These are phyloP conservation scores for Agrotis exclamationis DNA, from an alignment of 2,888 invertebrate genomes.

Conservation along the genomic window DNA sequence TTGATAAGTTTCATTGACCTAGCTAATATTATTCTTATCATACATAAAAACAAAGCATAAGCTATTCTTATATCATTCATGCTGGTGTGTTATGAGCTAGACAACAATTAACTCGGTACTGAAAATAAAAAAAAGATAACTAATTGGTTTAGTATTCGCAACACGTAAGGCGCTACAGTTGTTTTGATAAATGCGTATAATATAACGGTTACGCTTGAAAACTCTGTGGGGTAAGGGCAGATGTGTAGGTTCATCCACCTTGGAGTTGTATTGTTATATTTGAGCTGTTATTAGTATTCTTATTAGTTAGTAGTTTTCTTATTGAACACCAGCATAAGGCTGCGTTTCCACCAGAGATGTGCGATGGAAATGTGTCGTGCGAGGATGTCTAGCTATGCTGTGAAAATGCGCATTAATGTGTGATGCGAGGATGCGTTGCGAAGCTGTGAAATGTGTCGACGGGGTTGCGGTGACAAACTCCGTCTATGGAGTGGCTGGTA, in stretches of 20 bases:
- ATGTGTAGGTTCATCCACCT: slow-evolving; percentile 32
- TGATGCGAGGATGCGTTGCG: no score
- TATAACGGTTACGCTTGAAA: slow-evolving; percentile 43
- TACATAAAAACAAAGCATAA: no score
- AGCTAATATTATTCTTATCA: background rate
- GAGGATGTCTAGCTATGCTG: no score
- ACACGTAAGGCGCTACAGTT: slow-evolving; percentile 6
- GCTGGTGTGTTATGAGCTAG: background rate
- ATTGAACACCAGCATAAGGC: no score
- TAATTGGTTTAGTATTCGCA: slow-evolving; percentile 15
- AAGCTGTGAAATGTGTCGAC: no score
- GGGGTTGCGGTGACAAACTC: no score
- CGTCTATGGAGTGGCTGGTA: no score
- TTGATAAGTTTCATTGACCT: background rate
- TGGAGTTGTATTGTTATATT: slow-evolving; percentile 2
- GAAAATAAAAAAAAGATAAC: slow-evolving; percentile 19
- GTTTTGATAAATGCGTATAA: slow-evolving; percentile 41
- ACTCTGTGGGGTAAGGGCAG: slow-evolving; percentile 17
- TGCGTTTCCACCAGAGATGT: no score
- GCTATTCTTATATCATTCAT: background rate
- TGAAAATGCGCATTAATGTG: no score
- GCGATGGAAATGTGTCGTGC: no score
- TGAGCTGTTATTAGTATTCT: background rate
- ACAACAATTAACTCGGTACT: background rate
- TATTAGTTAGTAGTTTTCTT: background rate